Percentiles rank a stretch among this genome's conserved stretches.
Evolutionary conservation across 2,888 invertebrate species (phyloP).

Genomic region (Parascotia fuliginaria): DNA sequence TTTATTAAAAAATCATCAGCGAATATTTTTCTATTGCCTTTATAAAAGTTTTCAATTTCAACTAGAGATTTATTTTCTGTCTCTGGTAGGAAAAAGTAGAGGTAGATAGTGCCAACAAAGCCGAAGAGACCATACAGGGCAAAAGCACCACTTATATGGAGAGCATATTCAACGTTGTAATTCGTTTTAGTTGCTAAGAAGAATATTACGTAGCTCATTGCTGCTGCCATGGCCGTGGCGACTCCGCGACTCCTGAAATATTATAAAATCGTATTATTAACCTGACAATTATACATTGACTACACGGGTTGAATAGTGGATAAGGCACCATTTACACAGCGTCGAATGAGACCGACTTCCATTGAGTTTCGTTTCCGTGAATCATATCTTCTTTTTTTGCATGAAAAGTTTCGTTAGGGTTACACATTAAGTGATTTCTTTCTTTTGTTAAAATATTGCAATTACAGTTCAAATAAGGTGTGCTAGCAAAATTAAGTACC

Average conservation of each 20-base stretch:
- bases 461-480: no score
- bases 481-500: no score
- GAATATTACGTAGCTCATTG: slow-evolving; percentile 75
- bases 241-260: slow-evolving; percentile 81
- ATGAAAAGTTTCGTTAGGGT: no score
- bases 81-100: slow-evolving; percentile 84
- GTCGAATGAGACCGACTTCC: no score
- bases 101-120: slow-evolving; percentile 75
- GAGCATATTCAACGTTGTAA: slow-evolving; percentile 76
- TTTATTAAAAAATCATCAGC: slow-evolving; percentile 78
- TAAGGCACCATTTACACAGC: no score
- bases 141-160: slow-evolving; percentile 81
- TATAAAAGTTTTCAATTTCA: slow-evolving; percentile 82
- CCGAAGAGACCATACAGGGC: slow-evolving; percentile 76
- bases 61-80: slow-evolving; percentile 81
- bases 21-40: slow-evolving; percentile 68
- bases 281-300: no score
- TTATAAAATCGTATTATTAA: not conserved
- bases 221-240: slow-evolving; percentile 82
- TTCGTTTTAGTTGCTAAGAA: slow-evolving; percentile 84
- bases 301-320: no score
- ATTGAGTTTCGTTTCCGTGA: no score
- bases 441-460: no score
- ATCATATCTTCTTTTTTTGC: no score
- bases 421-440: no score